Evolutionary conservation across 2,113 vertebrate genomes (phyloP).

Genomic region (Grus americana): DNA sequence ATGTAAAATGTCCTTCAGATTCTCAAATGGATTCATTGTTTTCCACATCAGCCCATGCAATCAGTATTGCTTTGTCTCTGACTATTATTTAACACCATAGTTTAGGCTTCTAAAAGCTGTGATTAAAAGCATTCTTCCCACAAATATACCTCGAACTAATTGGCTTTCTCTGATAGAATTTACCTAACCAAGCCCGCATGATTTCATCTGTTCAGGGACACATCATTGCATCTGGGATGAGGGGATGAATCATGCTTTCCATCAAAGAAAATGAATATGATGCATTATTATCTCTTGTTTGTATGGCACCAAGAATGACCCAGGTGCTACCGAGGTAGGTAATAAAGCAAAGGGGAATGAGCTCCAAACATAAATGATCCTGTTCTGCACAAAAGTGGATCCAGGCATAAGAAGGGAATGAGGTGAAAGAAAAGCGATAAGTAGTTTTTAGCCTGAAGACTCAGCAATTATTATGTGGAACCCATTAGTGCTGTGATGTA

Average conservation of each 20-base stretch:
- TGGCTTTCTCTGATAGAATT: neutral
- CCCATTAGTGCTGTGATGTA: neutral
- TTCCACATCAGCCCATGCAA: neutral
- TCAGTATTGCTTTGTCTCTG: neutral
- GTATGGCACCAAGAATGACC: neutral
- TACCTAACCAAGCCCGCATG: neutral
- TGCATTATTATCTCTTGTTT: neutral
- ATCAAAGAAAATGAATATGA: neutral
- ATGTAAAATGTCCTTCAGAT: neutral
- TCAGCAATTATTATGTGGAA: neutral
- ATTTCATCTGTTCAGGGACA: neutral
- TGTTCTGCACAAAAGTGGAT: neutral
- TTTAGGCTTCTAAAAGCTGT: constrained; percentile 32
- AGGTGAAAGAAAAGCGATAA: constrained; percentile 2
- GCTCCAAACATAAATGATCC: neutral
- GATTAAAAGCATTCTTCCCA: constrained; percentile 39
- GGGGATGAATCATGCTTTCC: neutral
- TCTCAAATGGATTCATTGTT: neutral
- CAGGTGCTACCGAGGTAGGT: neutral
- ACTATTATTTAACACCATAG: neutral
- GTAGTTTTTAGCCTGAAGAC: neutral
- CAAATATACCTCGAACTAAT: neutral
- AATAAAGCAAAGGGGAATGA: neutral
- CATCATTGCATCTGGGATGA: neutral
- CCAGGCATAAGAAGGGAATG: neutral